These are phyloP conservation scores for Ctenomys sociabilis DNA, from an alignment of 2,113 vertebrate species.

Conservation along the genomic window DNA sequence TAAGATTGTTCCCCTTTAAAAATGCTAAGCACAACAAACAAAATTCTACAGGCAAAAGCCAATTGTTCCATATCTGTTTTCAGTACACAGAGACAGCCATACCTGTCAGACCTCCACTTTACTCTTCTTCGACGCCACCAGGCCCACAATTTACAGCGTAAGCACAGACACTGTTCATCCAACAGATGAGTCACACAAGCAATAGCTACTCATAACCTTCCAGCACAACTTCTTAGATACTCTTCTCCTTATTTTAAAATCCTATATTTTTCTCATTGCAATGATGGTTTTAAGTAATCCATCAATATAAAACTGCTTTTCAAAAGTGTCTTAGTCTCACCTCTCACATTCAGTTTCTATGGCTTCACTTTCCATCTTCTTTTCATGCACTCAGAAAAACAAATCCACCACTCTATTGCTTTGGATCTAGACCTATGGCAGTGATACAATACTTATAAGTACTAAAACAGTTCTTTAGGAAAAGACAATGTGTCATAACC, in stretches of 20 bases:
- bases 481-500: neutral
- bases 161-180: neutral
- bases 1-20: neutral
- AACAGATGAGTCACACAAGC: neutral
- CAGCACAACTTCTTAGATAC: neutral
- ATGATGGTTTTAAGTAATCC: neutral
- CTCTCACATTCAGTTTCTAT: neutral
- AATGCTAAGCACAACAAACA: neutral
- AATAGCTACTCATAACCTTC: neutral
- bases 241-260: neutral
- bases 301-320: neutral
- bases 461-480: slow-evolving; percentile 10
- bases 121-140: neutral
- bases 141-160: neutral
- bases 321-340: slow-evolving; percentile 18
- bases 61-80: neutral
- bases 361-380: neutral
- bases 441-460: neutral
- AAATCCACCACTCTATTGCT: neutral
- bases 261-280: neutral
- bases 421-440: neutral
- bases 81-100: neutral
- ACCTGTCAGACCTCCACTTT: neutral
- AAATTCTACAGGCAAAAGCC: neutral
- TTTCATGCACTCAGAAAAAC: neutral